These are phyloP conservation scores for Drosophila paramelanica DNA, from an alignment of 2,888 invertebrate species.

Conservation along the genomic window DNA sequence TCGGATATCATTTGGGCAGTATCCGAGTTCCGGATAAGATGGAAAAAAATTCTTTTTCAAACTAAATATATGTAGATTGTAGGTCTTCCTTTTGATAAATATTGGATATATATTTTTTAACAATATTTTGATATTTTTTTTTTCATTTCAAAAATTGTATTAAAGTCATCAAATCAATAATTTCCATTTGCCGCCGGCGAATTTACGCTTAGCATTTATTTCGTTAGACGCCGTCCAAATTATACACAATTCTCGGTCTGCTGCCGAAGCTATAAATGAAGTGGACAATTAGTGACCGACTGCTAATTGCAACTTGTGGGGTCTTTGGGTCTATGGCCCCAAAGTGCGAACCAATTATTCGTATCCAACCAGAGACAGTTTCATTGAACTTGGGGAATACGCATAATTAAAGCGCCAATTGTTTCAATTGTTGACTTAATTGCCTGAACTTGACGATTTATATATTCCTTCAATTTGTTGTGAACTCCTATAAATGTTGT, in stretches of 20 bases:
- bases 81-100: background rate
- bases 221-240: background rate
- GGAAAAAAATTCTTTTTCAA: background rate
- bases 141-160: background rate
- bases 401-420: conserved; percentile 50
- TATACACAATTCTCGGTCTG: conserved; percentile 29
- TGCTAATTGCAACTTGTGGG: conserved; percentile 57
- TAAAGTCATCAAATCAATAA: background rate
- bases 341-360: conserved; percentile 28
- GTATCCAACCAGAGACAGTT: conserved; percentile 17
- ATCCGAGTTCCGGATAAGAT: background rate
- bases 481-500: too few relatives aligned
- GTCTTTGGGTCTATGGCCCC: conserved; percentile 13
- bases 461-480: background rate
- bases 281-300: conserved; percentile 59
- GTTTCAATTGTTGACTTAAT: conserved; percentile 27
- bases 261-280: conserved; percentile 19
- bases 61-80: background rate
- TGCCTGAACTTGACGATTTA: conserved; percentile 1
- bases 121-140: too few relatives aligned
- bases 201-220: background rate
- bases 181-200: conserved; percentile 52
- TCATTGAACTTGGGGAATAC: conserved; percentile 19
- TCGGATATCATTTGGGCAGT: background rate
- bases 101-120: background rate